Evolutionary conservation across 2,113 vertebrate genomes (phyloP).

Genomic region (Seriola aureovittata): DNA sequence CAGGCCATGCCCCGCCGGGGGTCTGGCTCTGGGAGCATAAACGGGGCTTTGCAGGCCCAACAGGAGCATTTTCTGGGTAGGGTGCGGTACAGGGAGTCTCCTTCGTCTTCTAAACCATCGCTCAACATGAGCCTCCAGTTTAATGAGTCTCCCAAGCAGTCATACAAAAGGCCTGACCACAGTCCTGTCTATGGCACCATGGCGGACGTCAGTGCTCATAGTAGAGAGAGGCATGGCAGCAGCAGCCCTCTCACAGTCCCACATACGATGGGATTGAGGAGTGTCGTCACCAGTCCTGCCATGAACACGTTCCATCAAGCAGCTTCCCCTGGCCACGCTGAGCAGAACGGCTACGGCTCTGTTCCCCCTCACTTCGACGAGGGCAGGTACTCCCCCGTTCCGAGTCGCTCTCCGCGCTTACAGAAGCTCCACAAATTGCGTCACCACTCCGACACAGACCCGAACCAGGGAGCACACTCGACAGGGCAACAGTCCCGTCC

Average conservation of each 20-base stretch:
- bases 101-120: slow-evolving; percentile 79
- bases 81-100: slow-evolving; percentile 83
- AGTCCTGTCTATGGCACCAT: slow-evolving; percentile 86
- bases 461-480: slow-evolving; percentile 82
- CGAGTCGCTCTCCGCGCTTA: slow-evolving; percentile 71
- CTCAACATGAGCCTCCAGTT: slow-evolving; percentile 81
- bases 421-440: slow-evolving; percentile 76
- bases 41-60: slow-evolving; percentile 74
- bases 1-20: slow-evolving; percentile 76
- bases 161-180: slow-evolving; percentile 80
- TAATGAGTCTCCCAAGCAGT: slow-evolving; percentile 80
- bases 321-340: slow-evolving; percentile 82
- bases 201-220: slow-evolving; percentile 82
- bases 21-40: slow-evolving; percentile 36
- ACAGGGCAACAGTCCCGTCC: slow-evolving; percentile 66
- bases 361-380: slow-evolving; percentile 58
- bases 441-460: slow-evolving; percentile 86
- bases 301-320: slow-evolving; percentile 80
- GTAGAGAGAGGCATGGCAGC: slow-evolving; percentile 71
- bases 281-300: slow-evolving; percentile 83
- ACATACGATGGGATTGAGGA: slow-evolving; percentile 81
- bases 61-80: slow-evolving; percentile 82
- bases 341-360: slow-evolving; percentile 86
- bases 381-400: slow-evolving; percentile 77
- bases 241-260: slow-evolving; percentile 82